A percentile compares a stretch with the other conserved stretches of the same genome.
phyloP scores from a whole-genome alignment of 2,797 vertebrate genomes.

The Pseudopleuronectes americanus region DNA sequence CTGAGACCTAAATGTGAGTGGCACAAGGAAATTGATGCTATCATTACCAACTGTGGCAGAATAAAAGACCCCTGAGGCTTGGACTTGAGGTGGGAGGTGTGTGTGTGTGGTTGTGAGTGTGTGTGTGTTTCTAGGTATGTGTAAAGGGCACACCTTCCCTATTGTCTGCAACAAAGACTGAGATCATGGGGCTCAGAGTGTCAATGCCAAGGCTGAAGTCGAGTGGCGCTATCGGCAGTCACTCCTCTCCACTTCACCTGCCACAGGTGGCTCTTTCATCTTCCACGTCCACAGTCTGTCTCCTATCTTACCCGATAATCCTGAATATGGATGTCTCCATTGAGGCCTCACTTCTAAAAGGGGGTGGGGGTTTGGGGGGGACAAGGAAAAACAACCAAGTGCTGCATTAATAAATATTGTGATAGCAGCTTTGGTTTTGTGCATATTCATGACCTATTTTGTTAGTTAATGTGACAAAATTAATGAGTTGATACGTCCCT shows the following conservation, averaged over 20 bases:
- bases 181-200: constrained; percentile 45
- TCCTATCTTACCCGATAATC: constrained; percentile 52
- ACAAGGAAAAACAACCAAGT: constrained; percentile 49
- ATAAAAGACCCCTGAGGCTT: constrained; percentile 30
- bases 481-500: constrained; percentile 37
- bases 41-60: constrained; percentile 43
- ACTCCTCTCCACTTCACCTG: constrained; percentile 73
- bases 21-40: constrained; percentile 53
- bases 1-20: constrained; percentile 65
- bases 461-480: constrained; percentile 62
- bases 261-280: constrained; percentile 83
- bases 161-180: constrained; percentile 40
- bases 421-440: constrained; percentile 51
- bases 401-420: constrained; percentile 65
- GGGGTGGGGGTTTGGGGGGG: constrained; percentile 7
- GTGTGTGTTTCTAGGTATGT: constrained; percentile 1
- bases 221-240: constrained; percentile 54
- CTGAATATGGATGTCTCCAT: constrained; percentile 75
- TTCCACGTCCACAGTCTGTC: constrained; percentile 45
- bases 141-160: constrained; percentile 26
- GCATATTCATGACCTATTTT: constrained; percentile 64
- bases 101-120: constrained; percentile 26
- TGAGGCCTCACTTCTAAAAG: constrained; percentile 56
- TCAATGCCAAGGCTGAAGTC: constrained; percentile 50
- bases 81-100: constrained; percentile 15